Evolutionary conservation across 2,888 invertebrate genomes (phyloP).

Genomic region (Trichopria drosophilae): DNA sequence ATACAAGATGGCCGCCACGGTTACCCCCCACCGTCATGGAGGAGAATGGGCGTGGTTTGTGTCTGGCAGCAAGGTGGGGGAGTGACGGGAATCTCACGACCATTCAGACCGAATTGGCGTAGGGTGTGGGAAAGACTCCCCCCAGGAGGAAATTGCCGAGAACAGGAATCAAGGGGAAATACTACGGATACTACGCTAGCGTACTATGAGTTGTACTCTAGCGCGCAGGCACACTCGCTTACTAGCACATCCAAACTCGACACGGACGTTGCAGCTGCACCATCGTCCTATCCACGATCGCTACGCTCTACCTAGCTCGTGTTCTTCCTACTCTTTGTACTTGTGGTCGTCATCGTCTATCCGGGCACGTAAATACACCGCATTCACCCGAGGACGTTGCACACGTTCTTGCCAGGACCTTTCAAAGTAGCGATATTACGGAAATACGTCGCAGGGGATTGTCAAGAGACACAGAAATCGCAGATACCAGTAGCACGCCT

Average conservation of each 20-base stretch:
- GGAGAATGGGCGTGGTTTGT: constrained; percentile 33
- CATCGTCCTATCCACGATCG: constrained; percentile 24
- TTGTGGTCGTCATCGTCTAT: no score
- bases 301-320: constrained; percentile 70
- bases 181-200: constrained; percentile 51
- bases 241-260: constrained; percentile 16
- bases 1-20: constrained; percentile 48
- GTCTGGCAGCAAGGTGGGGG: constrained; percentile 17
- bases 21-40: no score
- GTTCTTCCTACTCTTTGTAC: constrained; percentile 2
- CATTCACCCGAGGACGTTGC: no score
- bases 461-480: no score
- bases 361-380: no score
- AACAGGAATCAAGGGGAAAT: constrained; percentile 41
- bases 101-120: constrained; percentile 38
- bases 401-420: no score
- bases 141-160: no score
- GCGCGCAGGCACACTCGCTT: constrained; percentile 38
- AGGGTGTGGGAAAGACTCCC: constrained; percentile 22
- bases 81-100: constrained; percentile 31
- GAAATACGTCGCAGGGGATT: no score
- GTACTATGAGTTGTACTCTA: constrained; percentile 52
- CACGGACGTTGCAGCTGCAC: constrained; percentile 20
- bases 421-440: no score
- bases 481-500: no score